Evolutionary conservation across 2,113 vertebrate genomes (phyloP), one percentile per base, ranked within the genome.

Genomic region (Brevimyrus niger): DNA sequence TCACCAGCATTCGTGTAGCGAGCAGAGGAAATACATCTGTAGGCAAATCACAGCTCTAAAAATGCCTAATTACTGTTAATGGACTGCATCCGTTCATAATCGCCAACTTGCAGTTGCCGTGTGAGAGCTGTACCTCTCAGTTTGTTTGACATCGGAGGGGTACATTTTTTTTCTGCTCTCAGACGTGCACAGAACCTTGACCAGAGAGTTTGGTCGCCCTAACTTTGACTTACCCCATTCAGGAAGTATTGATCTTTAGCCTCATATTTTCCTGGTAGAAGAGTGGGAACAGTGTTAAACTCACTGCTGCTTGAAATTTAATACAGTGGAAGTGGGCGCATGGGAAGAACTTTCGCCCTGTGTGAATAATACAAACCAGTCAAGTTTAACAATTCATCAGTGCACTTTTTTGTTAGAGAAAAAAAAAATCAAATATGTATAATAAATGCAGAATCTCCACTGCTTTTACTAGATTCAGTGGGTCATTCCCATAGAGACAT

Each of bases 1-100:
- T 65, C 88, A 51, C 15, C 44, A 19, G n/a, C 76, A 88, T 82
- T 82, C 73, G 27, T 51, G 47, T 76, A 88, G 17, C 38, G 3
- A 3, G 46, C 10, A 46, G 6, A 53, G 46, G 73, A 88, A 50
- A 80, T 51, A 80, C 17, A 76, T 35, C 9, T 87, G 23, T 21
- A 76, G 44, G 35, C 38, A 61, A 69, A 76, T 80, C 44, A 50
- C 88, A 88, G 31, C 88, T 80, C 42, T 47, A 38, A 69, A 69
- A 88, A 88, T 88, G 65, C 76, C 61, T 88, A 76, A 88, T 88
- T 88, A 80, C 88, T 51, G 69, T 88, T 80, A 88, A 88, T 88
- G 47, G 65, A 80, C 47, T 51, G 47, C 88, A 88, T 88, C 88
- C 82, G 88, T 80, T 80, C 69, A 10, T 47, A 88, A 88, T 35